Base-by-base conservation (phyloP, 2,888 invertebrate species). In the Gastrophysa polygoni region DNA sequence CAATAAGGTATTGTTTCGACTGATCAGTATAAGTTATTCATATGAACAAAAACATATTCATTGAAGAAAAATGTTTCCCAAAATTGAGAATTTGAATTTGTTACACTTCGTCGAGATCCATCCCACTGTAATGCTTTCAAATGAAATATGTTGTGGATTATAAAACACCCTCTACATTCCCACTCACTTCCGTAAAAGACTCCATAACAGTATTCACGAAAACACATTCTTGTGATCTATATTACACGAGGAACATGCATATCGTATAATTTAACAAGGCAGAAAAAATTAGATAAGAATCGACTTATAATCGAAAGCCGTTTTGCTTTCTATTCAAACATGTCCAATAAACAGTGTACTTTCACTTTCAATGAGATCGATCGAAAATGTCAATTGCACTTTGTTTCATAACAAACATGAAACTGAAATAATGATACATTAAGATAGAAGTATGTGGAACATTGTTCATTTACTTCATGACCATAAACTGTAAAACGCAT, bases 321-420 rank as follows among this genome's bases (percentile, higher is more conserved):
- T 38, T 43, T 54, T 59, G 63, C 70, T 72, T 72, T 71, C 71
- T 71, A 71, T 67, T 69, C 59, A 64, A 68, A 68, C 68, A 68
- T 64, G 66, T 61, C 59, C 68, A 69, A 71, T 70, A 69, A 72
- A 64, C 62, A 64, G 69, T 67, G 66, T 68, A 69, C 72, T 72
- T 72, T 72, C 72, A 70, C 72, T 69, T 68, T 64, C 63, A 63
- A 59, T 51, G 68, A 64, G 65, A 71, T 70, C 67, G 66, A 67
- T 68, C 66, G 63, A 70, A 71, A 71, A 71, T 71, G 68, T 69
- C 71, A 70, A 68, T 68, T 65, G 68, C 61, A 67, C 46, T 49
- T 60, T 43, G 68, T 69, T 68, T 68, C 69, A 63, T 67, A 68
- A 71, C 63, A 64, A 28, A 43, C 16, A 58, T 54, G 63, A 61